A percentile compares a stretch with the other conserved stretches of the same genome.
Evolutionary conservation across 2,888 invertebrate species (phyloP).

Genomic region (Cynaeus angustus): DNA sequence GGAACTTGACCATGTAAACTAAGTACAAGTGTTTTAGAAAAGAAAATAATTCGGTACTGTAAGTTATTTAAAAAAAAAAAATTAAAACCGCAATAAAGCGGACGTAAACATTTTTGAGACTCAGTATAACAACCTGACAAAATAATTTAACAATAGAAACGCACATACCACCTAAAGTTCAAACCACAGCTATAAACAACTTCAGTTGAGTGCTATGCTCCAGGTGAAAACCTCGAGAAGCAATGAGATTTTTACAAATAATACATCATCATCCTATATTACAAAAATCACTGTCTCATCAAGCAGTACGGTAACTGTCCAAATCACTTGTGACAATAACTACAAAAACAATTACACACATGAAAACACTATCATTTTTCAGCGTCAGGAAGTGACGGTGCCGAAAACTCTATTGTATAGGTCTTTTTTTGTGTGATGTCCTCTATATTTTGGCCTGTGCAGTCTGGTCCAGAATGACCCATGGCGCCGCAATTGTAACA

Average conservation of each 20-base stretch:
- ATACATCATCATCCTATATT: constrained; percentile 56
- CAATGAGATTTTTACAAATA: constrained; percentile 43
- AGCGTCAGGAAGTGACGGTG: constrained; percentile 60
- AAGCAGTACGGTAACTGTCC: constrained; percentile 63
- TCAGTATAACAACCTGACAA: constrained; percentile 18
- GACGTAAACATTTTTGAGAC: constrained; percentile 28
- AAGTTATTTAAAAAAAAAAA: constrained; percentile 22
- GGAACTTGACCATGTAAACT: constrained; percentile 26
- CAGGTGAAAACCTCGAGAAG: constrained; percentile 28
- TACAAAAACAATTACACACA: constrained; percentile 33
- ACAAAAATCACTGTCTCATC: constrained; percentile 53
- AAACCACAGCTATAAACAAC: constrained; percentile 20
- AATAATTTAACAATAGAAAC: constrained; percentile 30
- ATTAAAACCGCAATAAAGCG: constrained; percentile 25
- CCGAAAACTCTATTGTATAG: constrained; percentile 79
- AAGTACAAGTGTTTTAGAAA: constrained; percentile 37
- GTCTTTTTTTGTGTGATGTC: constrained; percentile 87
- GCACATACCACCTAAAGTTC: constrained; percentile 34
- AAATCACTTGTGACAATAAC: constrained; percentile 54
- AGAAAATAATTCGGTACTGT: constrained; percentile 13
- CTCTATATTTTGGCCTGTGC: constrained; percentile 93
- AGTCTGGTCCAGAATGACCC: constrained; percentile 89
- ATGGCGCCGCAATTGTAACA: constrained; percentile 95
- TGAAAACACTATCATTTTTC: constrained; percentile 57
- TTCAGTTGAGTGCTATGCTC: constrained; percentile 28